Evolutionary conservation across 2,113 vertebrate species (phyloP).

Genomic region (Rousettus leschenaultii): DNA sequence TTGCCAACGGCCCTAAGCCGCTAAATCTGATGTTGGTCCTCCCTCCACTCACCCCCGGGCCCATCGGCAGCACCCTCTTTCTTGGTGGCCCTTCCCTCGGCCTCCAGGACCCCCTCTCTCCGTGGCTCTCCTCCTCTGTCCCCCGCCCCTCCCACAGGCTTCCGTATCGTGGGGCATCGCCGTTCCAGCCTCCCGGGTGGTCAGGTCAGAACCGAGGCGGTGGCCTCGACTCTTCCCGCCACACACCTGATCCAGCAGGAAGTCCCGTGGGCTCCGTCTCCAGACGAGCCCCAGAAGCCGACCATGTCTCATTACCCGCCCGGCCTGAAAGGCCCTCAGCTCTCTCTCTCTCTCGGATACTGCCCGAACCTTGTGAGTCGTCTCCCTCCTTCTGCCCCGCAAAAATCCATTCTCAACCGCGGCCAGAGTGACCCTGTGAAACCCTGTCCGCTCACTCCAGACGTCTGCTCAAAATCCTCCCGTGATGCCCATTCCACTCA

Average conservation of each 20-base stretch:
- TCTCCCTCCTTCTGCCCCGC: not conserved
- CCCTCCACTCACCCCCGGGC: not conserved
- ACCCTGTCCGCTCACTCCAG: not conserved
- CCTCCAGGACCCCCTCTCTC: not conserved
- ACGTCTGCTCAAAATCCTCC: not conserved
- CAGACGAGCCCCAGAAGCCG: not conserved
- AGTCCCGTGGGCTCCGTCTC: not conserved
- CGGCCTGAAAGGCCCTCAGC: no score
- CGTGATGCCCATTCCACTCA: not conserved
- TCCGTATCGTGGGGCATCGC: not conserved
- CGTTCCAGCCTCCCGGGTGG: not conserved
- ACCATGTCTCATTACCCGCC: not conserved
- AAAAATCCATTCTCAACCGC: not conserved
- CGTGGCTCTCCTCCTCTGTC: rapidly evolving
- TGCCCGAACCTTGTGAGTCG: rapidly evolving
- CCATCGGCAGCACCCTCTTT: not conserved
- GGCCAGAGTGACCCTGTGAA: not conserved
- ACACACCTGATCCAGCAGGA: not conserved
- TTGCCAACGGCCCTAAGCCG: not conserved
- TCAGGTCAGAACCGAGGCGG: not conserved
- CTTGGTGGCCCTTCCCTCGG: rapidly evolving
- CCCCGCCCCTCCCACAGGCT: rapidly evolving
- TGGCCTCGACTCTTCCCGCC: rapidly evolving
- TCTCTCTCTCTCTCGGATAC: not conserved
- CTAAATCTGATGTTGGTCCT: not conserved